A percentile compares a stretch with the other conserved stretches of the same genome.
phyloP scores from a whole-genome alignment of 2,113 vertebrate genomes.

The Microtus montanus region DNA sequence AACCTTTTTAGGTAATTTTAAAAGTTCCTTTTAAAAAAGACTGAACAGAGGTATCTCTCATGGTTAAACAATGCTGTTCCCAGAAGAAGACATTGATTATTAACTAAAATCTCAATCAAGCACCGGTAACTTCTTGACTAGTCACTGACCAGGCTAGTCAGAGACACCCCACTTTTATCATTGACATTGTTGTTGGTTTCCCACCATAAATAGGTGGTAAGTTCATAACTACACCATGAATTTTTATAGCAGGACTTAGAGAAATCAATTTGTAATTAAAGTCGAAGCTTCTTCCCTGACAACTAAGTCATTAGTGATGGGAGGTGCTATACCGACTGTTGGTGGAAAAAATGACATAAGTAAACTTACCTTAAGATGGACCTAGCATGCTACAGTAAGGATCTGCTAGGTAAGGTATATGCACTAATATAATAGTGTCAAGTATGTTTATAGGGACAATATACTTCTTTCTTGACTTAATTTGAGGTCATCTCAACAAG shows the following conservation, averaged over 20 bases:
- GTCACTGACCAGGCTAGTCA: neutral
- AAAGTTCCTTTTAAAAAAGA: neutral
- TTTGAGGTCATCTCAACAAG: neutral
- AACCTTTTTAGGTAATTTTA: neutral
- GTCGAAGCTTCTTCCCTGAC: neutral
- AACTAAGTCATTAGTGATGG: neutral
- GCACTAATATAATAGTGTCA: neutral
- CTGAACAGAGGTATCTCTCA: neutral
- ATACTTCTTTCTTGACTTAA: neutral
- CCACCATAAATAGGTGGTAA: neutral
- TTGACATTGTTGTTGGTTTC: neutral
- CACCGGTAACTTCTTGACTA: neutral
- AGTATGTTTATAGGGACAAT: neutral
- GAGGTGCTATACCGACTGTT: neutral
- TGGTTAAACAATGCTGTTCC: neutral
- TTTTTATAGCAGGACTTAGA: neutral
- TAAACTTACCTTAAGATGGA: neutral
- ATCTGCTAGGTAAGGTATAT: neutral
- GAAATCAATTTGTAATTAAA: neutral
- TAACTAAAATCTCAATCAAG: neutral
- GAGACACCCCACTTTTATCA: neutral
- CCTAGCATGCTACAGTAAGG: neutral
- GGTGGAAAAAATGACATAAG: neutral
- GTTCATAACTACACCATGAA: neutral
- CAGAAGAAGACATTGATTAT: neutral